Base-by-base conservation (phyloP, 2,797 vertebrate genomes). In the Buphagus erythrorhynchus region DNA sequence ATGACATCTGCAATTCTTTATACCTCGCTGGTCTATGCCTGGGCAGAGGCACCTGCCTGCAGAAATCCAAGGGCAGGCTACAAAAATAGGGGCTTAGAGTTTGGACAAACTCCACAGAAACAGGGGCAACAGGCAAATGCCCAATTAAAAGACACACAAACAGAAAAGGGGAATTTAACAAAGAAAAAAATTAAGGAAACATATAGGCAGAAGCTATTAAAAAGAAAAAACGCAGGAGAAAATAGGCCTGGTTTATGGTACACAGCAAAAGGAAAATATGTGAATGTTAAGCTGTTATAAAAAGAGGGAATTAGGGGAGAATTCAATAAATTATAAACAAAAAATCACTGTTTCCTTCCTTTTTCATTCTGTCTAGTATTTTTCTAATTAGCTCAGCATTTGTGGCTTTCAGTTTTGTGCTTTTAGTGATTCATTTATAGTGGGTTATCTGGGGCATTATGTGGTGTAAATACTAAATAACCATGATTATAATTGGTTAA, bases 81-180 rank as follows among this genome's bases (percentile, higher is more conserved):
- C 13, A 43, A 38, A 82, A 65, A 22, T 25, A 54, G 19, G 9
- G 16, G 4, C 6, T 68, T 61, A 40, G 18, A 49, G 38, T 67
- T 46, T 13, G 1, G 13, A 68, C 29, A 36, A 72, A 80, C 43
- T 66, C 31, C 59, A 83, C 59, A 67, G 49, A 63, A 89, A 49
- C 22, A 58, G 21, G n/a, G 18, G 67, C 0, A 0, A 73, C 3
- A 6, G 14, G 14, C 5, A 80, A 87, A 79, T 0, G 1, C 13
- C 45, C 46, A 81, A 73, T 14, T 36, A 36, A 80, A 65, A 83
- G 25, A 49, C 7, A 55, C 1, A 28, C 0, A 4, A 33, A 43
- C 10, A 81, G 31, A 63, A 92, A 93, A 57, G 11, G 20, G 3
- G 17, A 61, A 42, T 65, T 90, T 52, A 73, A 81, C 7, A 54